Base-by-base conservation (phyloP, 2,113 vertebrate species). In the Ardeotis arabs region DNA sequence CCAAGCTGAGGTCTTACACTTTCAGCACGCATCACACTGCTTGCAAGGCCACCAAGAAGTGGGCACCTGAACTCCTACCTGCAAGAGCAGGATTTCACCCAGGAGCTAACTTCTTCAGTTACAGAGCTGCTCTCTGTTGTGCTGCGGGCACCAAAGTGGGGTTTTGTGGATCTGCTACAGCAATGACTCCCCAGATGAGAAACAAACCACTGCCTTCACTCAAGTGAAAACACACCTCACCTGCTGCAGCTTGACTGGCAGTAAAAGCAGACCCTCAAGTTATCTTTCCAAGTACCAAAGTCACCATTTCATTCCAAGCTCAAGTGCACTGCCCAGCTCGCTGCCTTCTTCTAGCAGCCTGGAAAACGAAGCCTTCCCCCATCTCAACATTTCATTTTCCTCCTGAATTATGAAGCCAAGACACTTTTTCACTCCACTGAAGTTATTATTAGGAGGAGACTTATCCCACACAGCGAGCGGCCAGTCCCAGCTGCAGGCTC, bases 101-200 rank as follows among this genome's bases (percentile, higher is more conserved):
- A 0, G 3, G 13, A 10, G 25, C 13, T 4, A 17, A 15, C 20
- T 35, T 7, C 0, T 0, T 1, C 2, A 1, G 12, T 8, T 7
- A 12, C 41, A 50, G 19, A 44, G 2, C 67, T 11, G 27, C 47
- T 62, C 41, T 41, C 64, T 39, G 6, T 3, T 7, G 9, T 7
- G 16, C 50, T 66, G 45, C 53, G 10, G 7, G 24, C 39, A 25
- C 23, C 62, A 47, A 28, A 44, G 16, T 1, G 4, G 5, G 3
- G 0, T 29, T 31, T 28, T 7, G 27, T 9, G 6, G 62, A 27
- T 12, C 28, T 33, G 15, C 33, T 41, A 10, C 0, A 2, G 29
- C 19, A 59, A n/a, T 29, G 16, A 14, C n/a, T 17, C 44, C 58
- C 14, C 21, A 19, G 14, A 44, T 3, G n/a, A 12, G 14, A 49